A percentile compares a stretch with the other conserved stretches of the same genome.
Evolutionary conservation across 2,113 vertebrate species (phyloP).

Genomic region (Chlamydotis undulata): DNA sequence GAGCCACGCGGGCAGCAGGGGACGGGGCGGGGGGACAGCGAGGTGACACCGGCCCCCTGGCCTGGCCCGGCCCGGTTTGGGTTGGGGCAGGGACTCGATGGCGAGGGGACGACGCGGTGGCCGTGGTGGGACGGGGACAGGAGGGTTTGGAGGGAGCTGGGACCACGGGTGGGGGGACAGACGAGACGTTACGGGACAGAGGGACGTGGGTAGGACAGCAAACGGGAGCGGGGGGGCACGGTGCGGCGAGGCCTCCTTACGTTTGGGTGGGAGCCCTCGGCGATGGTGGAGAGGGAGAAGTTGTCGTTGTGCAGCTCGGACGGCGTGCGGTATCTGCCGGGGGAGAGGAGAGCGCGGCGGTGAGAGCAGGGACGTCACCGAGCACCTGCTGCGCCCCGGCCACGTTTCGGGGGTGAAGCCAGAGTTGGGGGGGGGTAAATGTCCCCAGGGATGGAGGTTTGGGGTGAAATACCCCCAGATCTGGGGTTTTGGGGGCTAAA

Average conservation of each 20-base stretch:
- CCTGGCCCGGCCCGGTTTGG: not conserved
- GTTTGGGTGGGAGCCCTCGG: slow-evolving; percentile 97
- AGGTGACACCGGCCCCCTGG: not conserved
- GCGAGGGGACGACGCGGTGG: not conserved
- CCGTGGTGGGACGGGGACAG: fast-evolving
- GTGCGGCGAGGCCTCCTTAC: slow-evolving; percentile 91
- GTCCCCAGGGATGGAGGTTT: fast-evolving
- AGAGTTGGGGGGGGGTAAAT: no score
- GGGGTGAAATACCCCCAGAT: fast-evolving
- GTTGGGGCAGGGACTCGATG: not conserved
- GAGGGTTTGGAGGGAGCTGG: not conserved
- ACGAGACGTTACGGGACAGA: slow-evolving; percentile 82
- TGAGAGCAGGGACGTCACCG: not conserved
- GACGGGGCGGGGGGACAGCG: fast-evolving
- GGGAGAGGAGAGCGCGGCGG: not conserved
- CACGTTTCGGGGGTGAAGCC: no score
- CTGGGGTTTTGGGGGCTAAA: no score
- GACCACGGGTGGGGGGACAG: not conserved
- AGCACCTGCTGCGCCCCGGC: no score
- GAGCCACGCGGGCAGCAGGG: not conserved
- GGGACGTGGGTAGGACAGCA: slow-evolving; percentile 86
- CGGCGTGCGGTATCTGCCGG: slow-evolving; percentile 92
- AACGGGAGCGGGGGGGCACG: slow-evolving; percentile 76
- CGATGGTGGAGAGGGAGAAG: slow-evolving; percentile 99
- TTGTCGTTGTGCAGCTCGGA: slow-evolving; percentile 99